phyloP scores from a whole-genome alignment of 2,888 invertebrate genomes.

The Calameuta pallipes region DNA sequence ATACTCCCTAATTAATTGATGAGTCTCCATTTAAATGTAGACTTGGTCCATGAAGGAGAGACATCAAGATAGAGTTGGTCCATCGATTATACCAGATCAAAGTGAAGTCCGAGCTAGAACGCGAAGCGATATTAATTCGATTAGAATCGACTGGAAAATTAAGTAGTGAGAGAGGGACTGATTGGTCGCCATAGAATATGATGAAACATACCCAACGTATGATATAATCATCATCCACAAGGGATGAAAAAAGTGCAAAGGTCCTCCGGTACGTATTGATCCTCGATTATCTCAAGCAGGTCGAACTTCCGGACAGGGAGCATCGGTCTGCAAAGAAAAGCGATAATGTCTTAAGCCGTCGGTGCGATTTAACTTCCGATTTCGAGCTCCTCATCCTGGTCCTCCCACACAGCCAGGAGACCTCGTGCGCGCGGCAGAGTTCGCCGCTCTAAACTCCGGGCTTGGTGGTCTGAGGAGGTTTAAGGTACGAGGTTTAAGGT shows the following conservation, averaged over 20 bases:
- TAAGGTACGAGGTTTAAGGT: slow-evolving; percentile 57
- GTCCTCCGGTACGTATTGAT: slow-evolving; percentile 48
- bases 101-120: not conserved
- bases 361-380: slow-evolving; percentile 67
- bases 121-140: not conserved
- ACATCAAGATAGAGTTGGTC: not conserved
- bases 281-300: slow-evolving; percentile 36
- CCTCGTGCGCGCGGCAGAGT: slow-evolving; percentile 21
- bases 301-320: slow-evolving; percentile 20
- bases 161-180: not conserved
- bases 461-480: slow-evolving; percentile 55
- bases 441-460: slow-evolving; percentile 58
- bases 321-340: slow-evolving; percentile 69
- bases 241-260: slow-evolving; percentile 38
- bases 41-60: slow-evolving; percentile 9
- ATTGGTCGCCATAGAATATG: not conserved
- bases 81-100: not conserved
- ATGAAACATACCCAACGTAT: slow-evolving; percentile 2
- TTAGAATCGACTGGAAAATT: not conserved
- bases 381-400: slow-evolving; percentile 35
- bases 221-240: slow-evolving; percentile 53
- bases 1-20: slow-evolving; percentile 61
- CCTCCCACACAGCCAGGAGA: not conserved
- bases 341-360: slow-evolving; percentile 77
- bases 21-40: slow-evolving; percentile 47